Base-by-base conservation (phyloP, 1,140 invertebrate genomes). In the Planococcus citri region DNA sequence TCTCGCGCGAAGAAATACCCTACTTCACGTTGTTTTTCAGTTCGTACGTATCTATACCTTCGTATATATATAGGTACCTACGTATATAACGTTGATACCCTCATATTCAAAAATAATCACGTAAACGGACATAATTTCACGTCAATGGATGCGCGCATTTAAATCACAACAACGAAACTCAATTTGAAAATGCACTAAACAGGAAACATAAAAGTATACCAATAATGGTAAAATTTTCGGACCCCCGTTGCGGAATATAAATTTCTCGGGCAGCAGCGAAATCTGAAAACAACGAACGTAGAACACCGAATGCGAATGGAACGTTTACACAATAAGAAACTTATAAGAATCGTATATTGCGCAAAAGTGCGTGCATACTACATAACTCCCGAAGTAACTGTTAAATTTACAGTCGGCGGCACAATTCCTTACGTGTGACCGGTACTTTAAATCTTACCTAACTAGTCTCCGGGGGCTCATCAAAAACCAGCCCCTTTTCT, bases 381-480 rank as follows among this genome's bases (percentile, higher is more conserved):
- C 41, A 51, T 51, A 51, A 51, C 41, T 51, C 41, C 41, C 41
- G 41, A 51, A 51, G 41, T 51, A 51, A 51, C 41, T 51, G 41
- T 51, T 51, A 51, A 51, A 51, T 51, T 51, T 51, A 51, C 41
- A 51, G 41, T 51, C 41, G 41, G 41, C 41, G 41, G 41, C 41
- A 51, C 41, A 51, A 51, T 51, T 51, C 41, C 41, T 51, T 51
- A 51, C 41, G 41, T 51, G 41, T 51, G 41, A 51, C 41, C 41
- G 41, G 41, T 51, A 51, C 41, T 51, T 51, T 51, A 51, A 51
- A 51, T 51, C 41, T 51, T 51, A n/a, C 41, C 41, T 51, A 51
- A 51, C 41, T 51, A 51, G 41, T 51, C 41, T 51, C 41, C 10
- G n/a, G 41, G n/a, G 41, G 41, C 41, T 51, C 41, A 51, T 51